A percentile compares a stretch with the other conserved stretches of the same genome.
These are phyloP conservation scores for Lagenorhynchus albirostris DNA, from an alignment of 2,113 vertebrate species.

Conservation along the genomic window DNA sequence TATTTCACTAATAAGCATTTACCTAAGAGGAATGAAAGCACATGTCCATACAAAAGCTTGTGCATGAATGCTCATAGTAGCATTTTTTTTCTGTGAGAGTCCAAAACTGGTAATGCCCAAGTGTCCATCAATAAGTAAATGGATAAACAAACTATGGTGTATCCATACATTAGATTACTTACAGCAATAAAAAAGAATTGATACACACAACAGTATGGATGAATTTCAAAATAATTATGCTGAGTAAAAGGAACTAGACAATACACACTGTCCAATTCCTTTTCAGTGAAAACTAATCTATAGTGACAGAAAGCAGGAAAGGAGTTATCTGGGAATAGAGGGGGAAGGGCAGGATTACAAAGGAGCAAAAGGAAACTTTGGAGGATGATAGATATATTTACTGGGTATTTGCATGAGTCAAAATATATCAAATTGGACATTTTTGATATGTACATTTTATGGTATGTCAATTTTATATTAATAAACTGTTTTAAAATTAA, in stretches of 20 bases:
- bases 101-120: neutral
- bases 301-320: neutral
- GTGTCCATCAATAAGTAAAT: neutral
- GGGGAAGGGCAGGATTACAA: neutral
- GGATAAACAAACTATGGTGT: neutral
- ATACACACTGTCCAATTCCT: neutral
- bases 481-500: neutral
- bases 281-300: neutral
- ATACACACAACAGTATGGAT: neutral
- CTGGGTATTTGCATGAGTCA: neutral
- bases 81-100: neutral
- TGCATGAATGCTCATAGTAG: neutral
- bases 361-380: neutral
- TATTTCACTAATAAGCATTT: neutral
- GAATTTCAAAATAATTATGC: neutral
- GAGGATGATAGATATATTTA: neutral
- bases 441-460: neutral
- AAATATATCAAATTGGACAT: neutral
- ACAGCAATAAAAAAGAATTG: neutral
- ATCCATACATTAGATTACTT: neutral
- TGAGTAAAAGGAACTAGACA: neutral
- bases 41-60: neutral
- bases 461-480: neutral
- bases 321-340: neutral
- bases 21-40: neutral